A percentile compares a stretch with the other conserved stretches of the same genome.
Conservation (phyloP, 2,113 vertebrate genomes). For the Scalopus aquaticus region DNA sequence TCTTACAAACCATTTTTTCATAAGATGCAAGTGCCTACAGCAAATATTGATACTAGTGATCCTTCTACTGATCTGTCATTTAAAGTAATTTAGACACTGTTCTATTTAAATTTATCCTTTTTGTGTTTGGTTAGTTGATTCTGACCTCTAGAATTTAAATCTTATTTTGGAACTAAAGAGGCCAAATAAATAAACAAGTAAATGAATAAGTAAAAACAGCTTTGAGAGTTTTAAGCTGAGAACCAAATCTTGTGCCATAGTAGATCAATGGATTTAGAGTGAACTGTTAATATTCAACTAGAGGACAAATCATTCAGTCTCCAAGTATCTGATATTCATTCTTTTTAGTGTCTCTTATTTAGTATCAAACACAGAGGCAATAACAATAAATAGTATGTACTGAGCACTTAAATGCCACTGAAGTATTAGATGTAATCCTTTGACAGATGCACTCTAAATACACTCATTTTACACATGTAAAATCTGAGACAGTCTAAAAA, state of each 20-base stretch:
- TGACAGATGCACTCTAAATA: not conserved
- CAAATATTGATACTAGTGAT: not conserved
- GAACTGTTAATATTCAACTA: not conserved
- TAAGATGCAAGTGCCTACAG: not conserved
- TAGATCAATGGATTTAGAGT: not conserved
- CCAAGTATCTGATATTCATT: not conserved
- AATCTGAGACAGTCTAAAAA: not conserved
- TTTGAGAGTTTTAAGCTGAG: not conserved
- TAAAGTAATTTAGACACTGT: not conserved
- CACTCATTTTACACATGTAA: not conserved
- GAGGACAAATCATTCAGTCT: not conserved
- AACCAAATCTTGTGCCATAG: not conserved
- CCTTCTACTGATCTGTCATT: not conserved
- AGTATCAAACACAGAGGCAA: not conserved
- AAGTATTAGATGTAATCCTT: not conserved
- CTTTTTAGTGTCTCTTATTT: not conserved
- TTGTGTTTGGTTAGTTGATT: not conserved
- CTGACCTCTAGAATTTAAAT: not conserved
- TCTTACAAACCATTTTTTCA: not conserved
- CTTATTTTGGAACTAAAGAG: not conserved
- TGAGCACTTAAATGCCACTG: not conserved
- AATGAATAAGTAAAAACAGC: not conserved
- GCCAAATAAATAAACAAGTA: not conserved
- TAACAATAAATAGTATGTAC: not conserved
- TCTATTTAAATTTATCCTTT: not conserved